Conservation (phyloP, 2,888 invertebrate genomes). For the Aspidapion aeneum region DNA sequence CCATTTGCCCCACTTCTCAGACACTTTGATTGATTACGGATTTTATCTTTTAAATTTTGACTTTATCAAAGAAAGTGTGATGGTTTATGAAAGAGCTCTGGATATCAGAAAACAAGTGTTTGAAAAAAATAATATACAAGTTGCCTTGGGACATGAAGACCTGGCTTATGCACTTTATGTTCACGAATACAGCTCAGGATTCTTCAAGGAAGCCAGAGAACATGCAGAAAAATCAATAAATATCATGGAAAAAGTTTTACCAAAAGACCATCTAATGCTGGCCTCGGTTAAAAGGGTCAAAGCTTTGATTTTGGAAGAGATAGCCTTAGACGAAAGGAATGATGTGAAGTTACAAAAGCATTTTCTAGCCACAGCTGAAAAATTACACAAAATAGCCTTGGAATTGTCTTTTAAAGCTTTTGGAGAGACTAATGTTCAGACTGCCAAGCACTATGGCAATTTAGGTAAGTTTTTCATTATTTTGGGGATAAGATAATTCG, state of each 20-base stretch:
- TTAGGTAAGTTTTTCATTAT: constrained; percentile 63
- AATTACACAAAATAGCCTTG: constrained; percentile 79
- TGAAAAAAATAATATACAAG: constrained; percentile 80
- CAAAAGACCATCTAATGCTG: constrained; percentile 77
- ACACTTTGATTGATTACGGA: constrained; percentile 83
- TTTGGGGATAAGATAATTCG: background rate
- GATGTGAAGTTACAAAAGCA: constrained; percentile 40
- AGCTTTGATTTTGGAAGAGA: constrained; percentile 90
- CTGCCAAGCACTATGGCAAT: constrained; percentile 95
- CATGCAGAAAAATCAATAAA: constrained; percentile 81
- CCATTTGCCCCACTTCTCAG: constrained; percentile 79
- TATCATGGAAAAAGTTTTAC: constrained; percentile 77
- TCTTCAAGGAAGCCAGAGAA: constrained; percentile 67
- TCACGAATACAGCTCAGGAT: constrained; percentile 85
- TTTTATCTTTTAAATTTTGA: constrained; percentile 89
- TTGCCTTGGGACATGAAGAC: constrained; percentile 89
- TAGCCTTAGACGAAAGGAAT: constrained; percentile 74
- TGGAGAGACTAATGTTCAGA: constrained; percentile 92
- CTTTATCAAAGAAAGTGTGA: constrained; percentile 78
- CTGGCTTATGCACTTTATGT: constrained; percentile 92
- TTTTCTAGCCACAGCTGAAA: constrained; percentile 75
- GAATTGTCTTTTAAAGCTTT: constrained; percentile 76
- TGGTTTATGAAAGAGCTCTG: constrained; percentile 75
- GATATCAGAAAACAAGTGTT: constrained; percentile 72
- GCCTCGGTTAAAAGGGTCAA: constrained; percentile 90